Base-by-base conservation (phyloP, 2,888 invertebrate genomes). In the Opisthograptis luteolata region DNA sequence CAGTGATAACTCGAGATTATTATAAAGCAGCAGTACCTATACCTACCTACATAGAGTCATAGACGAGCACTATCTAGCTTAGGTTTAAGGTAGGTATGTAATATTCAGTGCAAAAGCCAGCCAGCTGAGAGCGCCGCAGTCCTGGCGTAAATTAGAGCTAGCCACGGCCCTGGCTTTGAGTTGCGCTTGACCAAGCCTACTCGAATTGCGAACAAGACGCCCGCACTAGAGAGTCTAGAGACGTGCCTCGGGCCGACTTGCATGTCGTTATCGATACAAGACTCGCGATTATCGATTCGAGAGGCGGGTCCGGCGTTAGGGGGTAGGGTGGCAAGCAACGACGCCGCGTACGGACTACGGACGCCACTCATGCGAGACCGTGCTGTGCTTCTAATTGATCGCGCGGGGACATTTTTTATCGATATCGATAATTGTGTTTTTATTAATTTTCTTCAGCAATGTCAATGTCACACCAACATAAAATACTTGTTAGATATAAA, bases 121-220 rank as follows among this genome's bases (percentile, higher is more conserved):
- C 28, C 14, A 42, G 42, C 40, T 59, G 52, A 59, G 57, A 51
- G 56, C 56, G 68, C 66, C 64, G 64, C 64, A 66, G 54, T 54
- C 73, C 76, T 58, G 61, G 76, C 70, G 71, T 79, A 86, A 87
- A 87, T 87, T 87, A 87, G 81, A 83, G 73, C 77, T 70, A 68
- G 68, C 73, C 75, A 76, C 81, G 80, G 72, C 70, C 74, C 73
- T 70, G 75, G 84, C 84, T 86, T 85, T 82, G 84, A 84, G 81
- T 79, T 77, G 82, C 81, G 87, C 86, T 87, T 87, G 88, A 86
- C 88, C 87, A 81, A 86, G 87, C 87, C 87, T 86, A 87, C 84
- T 84, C 79, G 81, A 79, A 83, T 79, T 81, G 80, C 81, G 79
- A 81, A 79, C 84, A 87, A 86, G 87, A 84, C 81, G 81, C 76